These are phyloP conservation scores for Pentamera pediparva DNA, from an alignment of 53 echinoderm and acorn worm species.

Conservation along the genomic window DNA sequence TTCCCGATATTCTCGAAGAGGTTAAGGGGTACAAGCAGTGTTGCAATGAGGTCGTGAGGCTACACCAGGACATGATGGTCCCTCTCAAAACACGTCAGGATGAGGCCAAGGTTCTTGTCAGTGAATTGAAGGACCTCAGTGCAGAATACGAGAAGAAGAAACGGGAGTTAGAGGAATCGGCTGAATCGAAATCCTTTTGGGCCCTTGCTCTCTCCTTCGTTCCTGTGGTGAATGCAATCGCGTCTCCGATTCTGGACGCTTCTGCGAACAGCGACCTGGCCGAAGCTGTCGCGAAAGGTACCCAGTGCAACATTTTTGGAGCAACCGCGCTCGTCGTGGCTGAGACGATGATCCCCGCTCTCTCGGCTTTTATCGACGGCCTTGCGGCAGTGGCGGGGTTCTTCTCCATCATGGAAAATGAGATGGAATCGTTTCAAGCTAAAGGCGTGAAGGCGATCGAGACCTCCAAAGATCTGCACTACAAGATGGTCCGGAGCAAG, in stretches of 20 bases:
- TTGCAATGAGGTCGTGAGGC: background rate
- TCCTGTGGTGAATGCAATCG: background rate
- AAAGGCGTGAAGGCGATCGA: background rate
- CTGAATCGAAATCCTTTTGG: background rate
- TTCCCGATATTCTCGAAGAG: constrained; percentile 9
- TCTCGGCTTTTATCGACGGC: background rate
- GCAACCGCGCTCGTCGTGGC: background rate
- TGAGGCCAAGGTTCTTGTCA: constrained; percentile 14
- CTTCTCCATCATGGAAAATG: constrained; percentile 3
- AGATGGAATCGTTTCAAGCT: background rate
- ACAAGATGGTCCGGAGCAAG: background rate
- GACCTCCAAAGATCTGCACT: background rate
- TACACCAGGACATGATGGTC: constrained; percentile 24
- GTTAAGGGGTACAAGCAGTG: constrained; percentile 22
- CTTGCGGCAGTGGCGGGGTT: background rate
- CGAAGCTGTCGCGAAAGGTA: background rate
- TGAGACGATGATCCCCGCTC: background rate
- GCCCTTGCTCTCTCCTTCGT: background rate
- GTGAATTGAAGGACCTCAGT: background rate
- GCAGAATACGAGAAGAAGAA: background rate
- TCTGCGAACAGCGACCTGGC: background rate
- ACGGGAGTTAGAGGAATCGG: background rate
- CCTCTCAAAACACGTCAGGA: constrained; percentile 23
- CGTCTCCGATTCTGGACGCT: background rate
- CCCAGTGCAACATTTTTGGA: background rate